A percentile compares a stretch with the other conserved stretches of the same genome.
phyloP scores from a whole-genome alignment of 1,140 invertebrate species.

The Sycophila sp. region DNA sequence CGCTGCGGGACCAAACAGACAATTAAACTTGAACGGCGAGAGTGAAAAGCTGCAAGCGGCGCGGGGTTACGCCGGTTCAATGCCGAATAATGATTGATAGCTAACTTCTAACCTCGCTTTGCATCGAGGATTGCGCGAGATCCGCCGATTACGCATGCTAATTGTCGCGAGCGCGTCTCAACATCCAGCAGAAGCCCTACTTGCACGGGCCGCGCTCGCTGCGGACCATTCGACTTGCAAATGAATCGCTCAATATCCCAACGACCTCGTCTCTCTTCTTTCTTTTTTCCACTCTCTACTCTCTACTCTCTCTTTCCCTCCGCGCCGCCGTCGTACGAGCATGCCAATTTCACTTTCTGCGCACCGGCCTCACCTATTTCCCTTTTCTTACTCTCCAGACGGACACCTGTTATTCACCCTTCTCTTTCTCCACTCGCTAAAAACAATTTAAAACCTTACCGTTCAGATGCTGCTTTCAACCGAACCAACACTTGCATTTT shows the following conservation, averaged over 20 bases:
- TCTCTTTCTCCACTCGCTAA: too few relatives aligned
- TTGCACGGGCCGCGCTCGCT: constrained; percentile 10
- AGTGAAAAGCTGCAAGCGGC: neutral
- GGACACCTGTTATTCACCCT: too few relatives aligned
- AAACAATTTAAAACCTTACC: too few relatives aligned
- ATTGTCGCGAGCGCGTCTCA: constrained; percentile 5
- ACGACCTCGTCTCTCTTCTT: constrained; percentile 6
- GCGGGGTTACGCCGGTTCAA: constrained; percentile 55
- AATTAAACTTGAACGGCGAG: neutral
- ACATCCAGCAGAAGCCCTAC: neutral
- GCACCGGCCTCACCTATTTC: too few relatives aligned
- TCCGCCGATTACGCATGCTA: constrained; percentile 41
- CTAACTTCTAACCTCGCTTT: constrained; percentile 55
- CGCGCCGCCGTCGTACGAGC: neutral
- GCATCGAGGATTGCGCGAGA: constrained; percentile 39
- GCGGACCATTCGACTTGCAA: constrained; percentile 42
- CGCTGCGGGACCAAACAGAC: neutral
- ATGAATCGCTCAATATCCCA: constrained; percentile 33
- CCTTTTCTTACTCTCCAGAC: too few relatives aligned
- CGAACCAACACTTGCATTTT: too few relatives aligned
- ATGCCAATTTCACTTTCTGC: neutral
- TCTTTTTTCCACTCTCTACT: neutral
- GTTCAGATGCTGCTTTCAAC: too few relatives aligned
- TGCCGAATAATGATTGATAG: constrained; percentile 60
- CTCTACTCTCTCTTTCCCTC: neutral